Conservation (phyloP, 2,113 vertebrate genomes). For the Numida meleagris region DNA sequence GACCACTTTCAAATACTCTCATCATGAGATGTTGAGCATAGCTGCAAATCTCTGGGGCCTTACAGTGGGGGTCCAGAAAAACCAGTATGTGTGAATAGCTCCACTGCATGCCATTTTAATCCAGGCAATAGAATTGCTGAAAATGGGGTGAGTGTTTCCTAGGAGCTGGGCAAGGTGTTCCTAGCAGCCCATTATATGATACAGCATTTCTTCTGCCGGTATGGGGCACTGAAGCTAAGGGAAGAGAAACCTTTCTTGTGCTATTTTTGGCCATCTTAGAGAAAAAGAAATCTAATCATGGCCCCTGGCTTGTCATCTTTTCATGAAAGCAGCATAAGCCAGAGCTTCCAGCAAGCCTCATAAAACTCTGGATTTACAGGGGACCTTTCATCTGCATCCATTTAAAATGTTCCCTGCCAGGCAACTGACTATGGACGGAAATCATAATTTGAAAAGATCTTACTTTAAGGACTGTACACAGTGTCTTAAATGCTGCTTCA, state of each 20-base stretch:
- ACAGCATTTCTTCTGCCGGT: constrained; percentile 16
- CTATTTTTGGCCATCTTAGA: constrained; percentile 69
- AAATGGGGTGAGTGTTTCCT: neutral
- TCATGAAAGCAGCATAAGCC: constrained; percentile 64
- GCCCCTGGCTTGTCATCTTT: constrained; percentile 70
- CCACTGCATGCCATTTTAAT: neutral
- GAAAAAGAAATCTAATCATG: constrained; percentile 61
- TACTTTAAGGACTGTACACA: constrained; percentile 92
- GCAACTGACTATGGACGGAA: constrained; percentile 39
- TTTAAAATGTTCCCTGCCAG: constrained; percentile 71
- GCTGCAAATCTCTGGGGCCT: neutral
- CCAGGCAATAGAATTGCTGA: neutral
- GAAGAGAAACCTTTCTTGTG: constrained; percentile 31
- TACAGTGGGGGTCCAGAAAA: neutral
- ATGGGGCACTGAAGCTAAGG: constrained; percentile 20
- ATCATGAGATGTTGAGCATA: neutral
- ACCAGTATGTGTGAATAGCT: neutral
- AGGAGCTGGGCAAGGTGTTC: neutral
- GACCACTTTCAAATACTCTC: neutral
- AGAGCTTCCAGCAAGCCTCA: constrained; percentile 59
- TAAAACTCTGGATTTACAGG: constrained; percentile 65
- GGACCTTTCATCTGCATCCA: constrained; percentile 71
- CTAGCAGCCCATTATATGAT: constrained; percentile 7
- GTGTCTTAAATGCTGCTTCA: constrained; percentile 87
- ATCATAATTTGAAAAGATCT: constrained; percentile 72